Base-by-base conservation (phyloP, 2,888 invertebrate genomes). In the Dryadula phaetusa region DNA sequence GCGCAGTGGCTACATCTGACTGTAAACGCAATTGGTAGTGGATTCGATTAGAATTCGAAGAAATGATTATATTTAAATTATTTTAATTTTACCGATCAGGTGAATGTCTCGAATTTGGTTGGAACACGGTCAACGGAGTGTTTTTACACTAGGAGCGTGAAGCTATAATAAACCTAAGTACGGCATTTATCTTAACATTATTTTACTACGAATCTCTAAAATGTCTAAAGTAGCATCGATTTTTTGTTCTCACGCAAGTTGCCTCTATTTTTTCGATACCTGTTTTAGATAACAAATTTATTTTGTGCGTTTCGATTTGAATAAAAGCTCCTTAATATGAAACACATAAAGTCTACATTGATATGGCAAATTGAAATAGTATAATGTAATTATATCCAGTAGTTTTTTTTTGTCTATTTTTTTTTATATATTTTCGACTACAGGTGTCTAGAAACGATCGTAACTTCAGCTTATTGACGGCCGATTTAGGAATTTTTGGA, bases 201-300 rank as follows among this genome's bases (percentile, higher is more conserved):
- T 49, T 49, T 49, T 16, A 49, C 25, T 49, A n/a, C n/a, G 28
- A 28, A 49, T 28, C 20, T 56, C 37, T 22, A 56, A 56, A 54
- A 56, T 37, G 18, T 37, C 20, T 56, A 56, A 56, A 22, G 54
- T 56, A 56, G 37, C 54, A 22, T 22, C 37, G 22, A 22, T 56
- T 56, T 56, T 56, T 56, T 56, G 54, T 56, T 56, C 54, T 40
- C 54, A 56, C 54, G 37, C 54, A n/a, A 56, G 37, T n/a, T 56
- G 54, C 22, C 22, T 56, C 18, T 56, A 37, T 56, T 56, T 54
- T 54, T 56, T 37, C 37, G n/a, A 40, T 56, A 56, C 54, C 54
- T 56, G 54, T 56, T 56, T 56, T 54, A 14, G n/a, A 22, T 22
- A 56, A 40, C 20, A 18, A 18, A n/a, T 3, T 3, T 37, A 20